These are phyloP conservation scores for Epicampocera succincta DNA, from an alignment of 2,888 invertebrate species.

Conservation along the genomic window DNA sequence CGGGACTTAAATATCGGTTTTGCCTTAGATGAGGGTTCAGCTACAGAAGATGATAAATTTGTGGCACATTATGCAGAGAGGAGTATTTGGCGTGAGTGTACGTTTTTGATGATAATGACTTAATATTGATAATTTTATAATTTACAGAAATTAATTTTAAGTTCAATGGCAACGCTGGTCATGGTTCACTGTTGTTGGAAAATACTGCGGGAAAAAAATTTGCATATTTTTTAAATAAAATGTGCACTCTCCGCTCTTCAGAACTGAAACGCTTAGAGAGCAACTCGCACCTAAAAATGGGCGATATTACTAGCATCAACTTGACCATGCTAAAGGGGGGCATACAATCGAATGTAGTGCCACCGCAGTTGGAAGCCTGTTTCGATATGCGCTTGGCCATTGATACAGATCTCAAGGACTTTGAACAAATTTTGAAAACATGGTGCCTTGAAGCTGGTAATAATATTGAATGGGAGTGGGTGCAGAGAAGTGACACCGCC, in stretches of 20 bases:
- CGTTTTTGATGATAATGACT: too few species aligned
- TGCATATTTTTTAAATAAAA: slow-evolving; percentile 84
- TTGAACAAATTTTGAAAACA: slow-evolving; percentile 83
- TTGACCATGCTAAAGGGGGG: slow-evolving; percentile 88
- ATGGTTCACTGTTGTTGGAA: slow-evolving; percentile 86
- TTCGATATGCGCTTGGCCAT: slow-evolving; percentile 86
- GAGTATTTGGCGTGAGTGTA: slow-evolving; percentile 85
- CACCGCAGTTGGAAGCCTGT: slow-evolving; percentile 87
- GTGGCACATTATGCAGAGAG: slow-evolving; percentile 85
- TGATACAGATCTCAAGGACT: slow-evolving; percentile 83
- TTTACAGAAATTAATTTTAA: slow-evolving; percentile 84
- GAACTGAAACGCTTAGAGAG: slow-evolving; percentile 83
- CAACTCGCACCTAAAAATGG: slow-evolving; percentile 82
- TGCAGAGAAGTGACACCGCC: slow-evolving; percentile 32
- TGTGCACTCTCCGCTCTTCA: slow-evolving; percentile 84
- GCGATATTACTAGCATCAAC: slow-evolving; percentile 89
- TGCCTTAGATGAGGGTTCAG: slow-evolving; percentile 90
- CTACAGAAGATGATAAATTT: slow-evolving; percentile 85
- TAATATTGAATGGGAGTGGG: slow-evolving; percentile 85
- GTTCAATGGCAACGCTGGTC: slow-evolving; percentile 87
- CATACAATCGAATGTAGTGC: slow-evolving; percentile 91
- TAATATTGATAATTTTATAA: slow-evolving; percentile 3
- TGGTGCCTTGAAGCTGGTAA: slow-evolving; percentile 88
- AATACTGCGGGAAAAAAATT: slow-evolving; percentile 89
- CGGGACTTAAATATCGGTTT: slow-evolving; percentile 88